Evolutionary conservation across 2,113 vertebrate species (phyloP).

Genomic region (Lagopus muta): DNA sequence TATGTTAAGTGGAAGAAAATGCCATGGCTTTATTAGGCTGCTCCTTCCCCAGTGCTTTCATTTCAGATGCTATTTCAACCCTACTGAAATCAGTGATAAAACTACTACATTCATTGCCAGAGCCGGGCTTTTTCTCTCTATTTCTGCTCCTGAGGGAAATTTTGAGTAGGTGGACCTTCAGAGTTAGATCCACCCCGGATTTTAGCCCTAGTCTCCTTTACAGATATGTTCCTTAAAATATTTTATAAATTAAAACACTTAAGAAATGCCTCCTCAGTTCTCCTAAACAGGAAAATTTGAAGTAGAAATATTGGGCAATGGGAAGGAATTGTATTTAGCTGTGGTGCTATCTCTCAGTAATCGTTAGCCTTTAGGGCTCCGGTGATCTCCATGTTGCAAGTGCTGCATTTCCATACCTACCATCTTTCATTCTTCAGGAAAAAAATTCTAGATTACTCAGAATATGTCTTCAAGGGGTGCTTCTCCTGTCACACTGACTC

Average conservation of each 20-base stretch:
- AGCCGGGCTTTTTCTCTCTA: neutral
- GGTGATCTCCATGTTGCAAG: neutral
- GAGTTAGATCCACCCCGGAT: neutral
- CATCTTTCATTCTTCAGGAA: neutral
- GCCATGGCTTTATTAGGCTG: neutral
- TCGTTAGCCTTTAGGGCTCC: neutral
- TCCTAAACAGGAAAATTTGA: neutral
- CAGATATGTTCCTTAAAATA: neutral
- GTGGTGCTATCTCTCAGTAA: neutral
- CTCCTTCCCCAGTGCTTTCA: neutral
- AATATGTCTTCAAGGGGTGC: neutral
- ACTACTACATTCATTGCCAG: neutral
- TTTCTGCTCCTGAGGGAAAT: neutral
- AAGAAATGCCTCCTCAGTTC: neutral
- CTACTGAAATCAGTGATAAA: neutral
- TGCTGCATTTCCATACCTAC: neutral
- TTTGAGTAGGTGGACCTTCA: neutral
- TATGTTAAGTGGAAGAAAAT: neutral
- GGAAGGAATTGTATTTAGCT: neutral
- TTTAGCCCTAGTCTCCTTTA: neutral
- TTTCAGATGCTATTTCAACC: neutral
- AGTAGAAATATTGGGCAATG: neutral
- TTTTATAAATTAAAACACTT: neutral
- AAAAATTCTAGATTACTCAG: neutral
- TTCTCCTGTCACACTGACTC: neutral